Conservation (phyloP, 2,797 vertebrate genomes). For the Falco rusticolus region DNA sequence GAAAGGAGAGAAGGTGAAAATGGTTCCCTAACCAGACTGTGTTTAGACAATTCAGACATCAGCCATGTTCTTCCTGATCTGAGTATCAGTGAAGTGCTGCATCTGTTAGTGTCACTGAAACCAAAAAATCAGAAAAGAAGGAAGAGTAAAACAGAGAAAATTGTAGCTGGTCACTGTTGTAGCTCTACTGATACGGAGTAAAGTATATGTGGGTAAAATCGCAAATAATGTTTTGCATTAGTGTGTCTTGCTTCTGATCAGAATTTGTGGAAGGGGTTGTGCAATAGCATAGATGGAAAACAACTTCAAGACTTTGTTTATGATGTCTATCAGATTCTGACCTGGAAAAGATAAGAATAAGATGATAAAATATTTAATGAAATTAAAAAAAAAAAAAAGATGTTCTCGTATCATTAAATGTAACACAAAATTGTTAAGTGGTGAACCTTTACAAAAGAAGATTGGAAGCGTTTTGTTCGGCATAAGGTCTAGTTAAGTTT, state of each 20-base stretch:
- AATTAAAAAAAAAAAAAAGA: background rate
- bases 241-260: background rate
- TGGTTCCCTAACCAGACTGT: background rate
- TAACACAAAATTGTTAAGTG: background rate
- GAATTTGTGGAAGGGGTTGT: background rate
- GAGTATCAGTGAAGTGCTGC: background rate
- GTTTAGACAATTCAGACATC: background rate
- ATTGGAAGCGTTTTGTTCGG: background rate
- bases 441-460: background rate
- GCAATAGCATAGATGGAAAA: background rate
- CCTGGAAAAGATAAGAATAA: background rate
- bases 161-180: background rate
- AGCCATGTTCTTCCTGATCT: background rate
- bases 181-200: background rate
- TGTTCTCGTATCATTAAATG: background rate
- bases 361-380: background rate
- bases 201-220: fast-evolving
- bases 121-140: background rate
- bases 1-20: background rate
- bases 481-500: background rate
- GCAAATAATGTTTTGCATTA: background rate
- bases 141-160: background rate
- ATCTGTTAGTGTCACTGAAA: background rate
- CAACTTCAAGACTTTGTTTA: background rate
- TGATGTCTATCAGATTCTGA: background rate